Evolutionary conservation across 2,888 invertebrate genomes (phyloP).

Genomic region (Liopterus haemorrhoidalis): DNA sequence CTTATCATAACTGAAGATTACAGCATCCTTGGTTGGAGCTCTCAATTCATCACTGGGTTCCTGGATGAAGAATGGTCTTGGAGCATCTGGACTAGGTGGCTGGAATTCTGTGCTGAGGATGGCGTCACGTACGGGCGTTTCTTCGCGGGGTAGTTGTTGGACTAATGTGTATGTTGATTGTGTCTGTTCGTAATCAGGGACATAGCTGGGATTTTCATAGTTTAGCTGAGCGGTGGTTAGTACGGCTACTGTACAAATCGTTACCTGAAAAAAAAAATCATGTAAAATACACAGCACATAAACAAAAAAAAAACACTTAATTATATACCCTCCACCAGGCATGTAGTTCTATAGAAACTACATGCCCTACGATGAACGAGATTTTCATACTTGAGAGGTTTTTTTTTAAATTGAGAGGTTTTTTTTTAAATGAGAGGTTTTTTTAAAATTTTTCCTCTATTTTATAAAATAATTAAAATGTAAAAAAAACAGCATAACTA

Average conservation of each 20-base stretch:
- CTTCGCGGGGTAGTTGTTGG: constrained; percentile 23
- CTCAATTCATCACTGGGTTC: constrained; percentile 36
- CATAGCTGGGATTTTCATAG: constrained; percentile 16
- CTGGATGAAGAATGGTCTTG: constrained; percentile 39
- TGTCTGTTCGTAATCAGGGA: constrained; percentile 25
- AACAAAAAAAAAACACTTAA: too few relatives aligned
- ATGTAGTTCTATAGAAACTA: too few relatives aligned
- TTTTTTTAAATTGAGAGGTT: too few relatives aligned
- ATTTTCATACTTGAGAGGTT: too few relatives aligned
- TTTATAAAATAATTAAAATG: too few relatives aligned
- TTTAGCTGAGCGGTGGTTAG: constrained; percentile 21
- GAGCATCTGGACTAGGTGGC: constrained; percentile 37
- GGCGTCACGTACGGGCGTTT: constrained; percentile 26
- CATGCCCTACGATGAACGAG: too few relatives aligned
- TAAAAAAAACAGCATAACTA: too few relatives aligned
- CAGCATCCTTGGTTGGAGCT: constrained; percentile 33
- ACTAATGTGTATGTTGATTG: constrained; percentile 23
- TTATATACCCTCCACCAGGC: too few relatives aligned
- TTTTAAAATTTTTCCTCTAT: too few relatives aligned
- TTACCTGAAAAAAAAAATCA: constrained; percentile 20
- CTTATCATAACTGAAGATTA: constrained; percentile 10
- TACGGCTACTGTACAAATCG: constrained; percentile 14
- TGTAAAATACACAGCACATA: too few relatives aligned
- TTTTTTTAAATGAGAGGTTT: too few relatives aligned
- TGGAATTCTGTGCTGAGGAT: constrained; percentile 28